Conservation (phyloP, 1,140 invertebrate species). For the Drosophila micromelanica region DNA sequence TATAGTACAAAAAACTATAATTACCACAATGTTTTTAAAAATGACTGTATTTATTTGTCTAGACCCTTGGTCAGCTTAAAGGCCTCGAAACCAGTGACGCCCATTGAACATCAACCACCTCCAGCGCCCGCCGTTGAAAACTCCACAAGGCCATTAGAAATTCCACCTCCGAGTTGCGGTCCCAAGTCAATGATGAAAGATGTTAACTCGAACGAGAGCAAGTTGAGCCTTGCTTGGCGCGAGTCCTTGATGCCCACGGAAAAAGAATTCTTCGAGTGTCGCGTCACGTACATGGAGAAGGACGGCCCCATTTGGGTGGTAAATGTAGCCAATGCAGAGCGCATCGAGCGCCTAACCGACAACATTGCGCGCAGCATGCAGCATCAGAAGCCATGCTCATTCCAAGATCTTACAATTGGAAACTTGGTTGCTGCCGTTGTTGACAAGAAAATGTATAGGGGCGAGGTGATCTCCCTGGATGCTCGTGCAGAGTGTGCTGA, state of each 20-base stretch:
- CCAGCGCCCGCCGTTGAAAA: not conserved
- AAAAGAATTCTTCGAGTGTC: slow-evolving; percentile 48
- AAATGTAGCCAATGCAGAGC: slow-evolving; percentile 14
- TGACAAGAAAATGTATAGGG: slow-evolving; percentile 25
- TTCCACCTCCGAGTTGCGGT: not conserved
- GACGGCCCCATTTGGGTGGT: slow-evolving; percentile 57
- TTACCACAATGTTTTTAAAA: no score
- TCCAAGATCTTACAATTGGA: slow-evolving; percentile 15
- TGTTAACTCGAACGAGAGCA: not conserved
- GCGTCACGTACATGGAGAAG: slow-evolving; percentile 37
- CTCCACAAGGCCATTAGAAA: no score
- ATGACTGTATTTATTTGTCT: not conserved
- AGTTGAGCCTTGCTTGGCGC: slow-evolving; percentile 33
- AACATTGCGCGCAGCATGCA: slow-evolving; percentile 13
- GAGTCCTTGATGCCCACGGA: slow-evolving; percentile 1
- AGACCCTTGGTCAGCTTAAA: slow-evolving; percentile 36
- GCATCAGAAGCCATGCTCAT: slow-evolving; percentile 6
- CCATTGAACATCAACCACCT: not conserved
- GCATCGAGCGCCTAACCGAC: slow-evolving; percentile 28
- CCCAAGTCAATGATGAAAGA: not conserved
- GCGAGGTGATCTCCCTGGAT: slow-evolving; percentile 17
- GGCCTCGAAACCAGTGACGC: not conserved
- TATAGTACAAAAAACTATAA: no score
- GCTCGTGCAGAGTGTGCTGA: not conserved
- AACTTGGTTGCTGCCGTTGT: slow-evolving; percentile 28